A percentile compares a stretch with the other conserved stretches of the same genome.
Conservation (phyloP, 2,888 invertebrate genomes). For the Heliconius aoede region DNA sequence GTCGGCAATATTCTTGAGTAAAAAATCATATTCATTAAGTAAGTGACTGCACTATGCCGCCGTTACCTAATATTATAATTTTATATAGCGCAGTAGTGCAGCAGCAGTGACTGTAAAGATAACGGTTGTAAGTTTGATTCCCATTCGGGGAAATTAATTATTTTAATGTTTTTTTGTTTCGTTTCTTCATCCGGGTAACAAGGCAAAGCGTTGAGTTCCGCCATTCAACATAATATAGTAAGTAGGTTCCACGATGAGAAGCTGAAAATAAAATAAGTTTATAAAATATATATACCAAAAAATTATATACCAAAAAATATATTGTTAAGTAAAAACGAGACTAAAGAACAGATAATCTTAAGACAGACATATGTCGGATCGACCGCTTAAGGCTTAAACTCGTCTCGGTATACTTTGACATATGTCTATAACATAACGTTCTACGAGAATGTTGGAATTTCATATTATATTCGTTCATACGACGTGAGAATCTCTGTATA, state of each 20-base stretch:
- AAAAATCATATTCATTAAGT: neutral
- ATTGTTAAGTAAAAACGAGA: neutral
- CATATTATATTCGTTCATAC: neutral
- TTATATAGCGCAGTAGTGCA: too few relatives aligned
- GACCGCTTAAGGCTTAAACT: neutral
- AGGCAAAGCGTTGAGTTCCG: too few relatives aligned
- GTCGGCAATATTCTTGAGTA: neutral
- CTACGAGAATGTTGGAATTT: neutral
- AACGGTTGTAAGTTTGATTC: too few relatives aligned
- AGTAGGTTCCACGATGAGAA: too few relatives aligned
- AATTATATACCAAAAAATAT: neutral
- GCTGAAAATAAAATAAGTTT: too few relatives aligned
- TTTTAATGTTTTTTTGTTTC: too few relatives aligned
- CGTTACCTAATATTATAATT: neutral
- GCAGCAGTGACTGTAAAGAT: too few relatives aligned
- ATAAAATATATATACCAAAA: too few relatives aligned
- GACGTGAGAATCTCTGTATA: neutral
- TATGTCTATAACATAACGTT: conserved; percentile 3
- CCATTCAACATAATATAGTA: too few relatives aligned
- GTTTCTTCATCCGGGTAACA: too few relatives aligned
- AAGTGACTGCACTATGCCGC: neutral
- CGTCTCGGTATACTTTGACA: conserved; percentile 21
- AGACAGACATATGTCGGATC: conserved; percentile 13
- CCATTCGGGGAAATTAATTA: too few relatives aligned
- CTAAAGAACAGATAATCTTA: neutral